Base-by-base conservation (phyloP, 2,888 invertebrate genomes). In the Lycocerus yunnanus region DNA sequence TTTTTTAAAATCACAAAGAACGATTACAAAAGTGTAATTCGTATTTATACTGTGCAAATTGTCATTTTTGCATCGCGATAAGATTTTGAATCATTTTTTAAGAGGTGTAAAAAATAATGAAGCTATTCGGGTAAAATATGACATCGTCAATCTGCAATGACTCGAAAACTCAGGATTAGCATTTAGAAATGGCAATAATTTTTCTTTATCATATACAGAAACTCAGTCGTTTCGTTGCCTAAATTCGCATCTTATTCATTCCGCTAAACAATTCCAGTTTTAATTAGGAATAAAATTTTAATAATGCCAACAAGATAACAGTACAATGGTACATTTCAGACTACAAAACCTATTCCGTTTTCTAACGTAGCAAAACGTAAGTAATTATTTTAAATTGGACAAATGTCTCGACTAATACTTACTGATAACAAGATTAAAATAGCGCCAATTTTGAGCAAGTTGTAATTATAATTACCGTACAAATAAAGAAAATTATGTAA, bases 21-120 rank as follows among this genome's bases (percentile, higher is more conserved):
- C 16, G 61, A 63, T 63, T 63, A 63, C 61, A 14, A 63, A 63
- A 63, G 20, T 60, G 16, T 27, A 63, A 27, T 70, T 43, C 20
- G 14, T 66, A 71, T 66, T 66, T 66, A 71, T 66, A 66, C 65
- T 21, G 43, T 15, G 63, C 14, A 69, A 60, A 21, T 14, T 43
- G 16, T 71, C 71, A 71, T 71, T 71, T 71, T 63, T 71, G 71
- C 66, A 71, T 71, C 59, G 58, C 15, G 65, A 66, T 24, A 63
- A 27, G 59, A 73, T 73, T 66, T 73, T 69, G 27, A 59, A 58
- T 67, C 73, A 69, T 66, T 71, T 71, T 74, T 74, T 74, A 74
- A 65, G 68, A 71, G 71, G 71, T 67, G 68, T 68, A 71, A 74
- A 74, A 74, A 68, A 70, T 71, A 74, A 74, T 74, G 74, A 68